phyloP scores from a whole-genome alignment of 1,140 invertebrate species.

The Anagrus nilaparvatae region DNA sequence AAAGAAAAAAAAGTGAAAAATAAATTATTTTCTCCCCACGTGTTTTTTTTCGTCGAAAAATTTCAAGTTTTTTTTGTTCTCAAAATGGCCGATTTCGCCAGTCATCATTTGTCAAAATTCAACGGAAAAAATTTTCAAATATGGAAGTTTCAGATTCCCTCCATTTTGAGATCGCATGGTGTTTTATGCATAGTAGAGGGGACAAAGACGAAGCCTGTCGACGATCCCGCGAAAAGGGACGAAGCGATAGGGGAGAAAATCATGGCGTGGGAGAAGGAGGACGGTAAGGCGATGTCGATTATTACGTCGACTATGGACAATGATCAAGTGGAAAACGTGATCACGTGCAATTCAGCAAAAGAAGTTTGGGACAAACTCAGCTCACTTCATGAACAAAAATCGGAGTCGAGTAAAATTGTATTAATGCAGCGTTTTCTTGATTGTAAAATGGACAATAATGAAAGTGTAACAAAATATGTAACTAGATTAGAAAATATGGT shows the following conservation, averaged over 20 bases:
- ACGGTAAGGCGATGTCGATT: conserved; percentile 8
- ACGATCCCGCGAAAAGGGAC: background rate
- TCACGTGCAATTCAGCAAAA: conserved; percentile 2
- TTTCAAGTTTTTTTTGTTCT: too few relatives aligned
- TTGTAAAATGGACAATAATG: background rate
- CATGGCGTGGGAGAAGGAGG: background rate
- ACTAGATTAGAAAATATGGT: conserved; percentile 15
- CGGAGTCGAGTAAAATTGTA: background rate
- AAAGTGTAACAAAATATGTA: conserved; percentile 15
- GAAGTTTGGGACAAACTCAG: conserved; percentile 2
- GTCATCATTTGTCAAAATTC: conserved; percentile 9
- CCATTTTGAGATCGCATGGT: background rate
- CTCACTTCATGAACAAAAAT: conserved; percentile 6
- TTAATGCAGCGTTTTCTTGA: conserved; percentile 5
- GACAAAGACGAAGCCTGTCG: background rate
- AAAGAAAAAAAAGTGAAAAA: too few relatives aligned
- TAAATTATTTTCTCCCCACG: too few relatives aligned
- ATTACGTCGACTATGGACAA: conserved; percentile 5
- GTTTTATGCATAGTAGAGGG: background rate
- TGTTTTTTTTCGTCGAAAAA: too few relatives aligned
- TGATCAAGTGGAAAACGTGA: conserved; percentile 5
- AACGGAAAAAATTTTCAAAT: conserved; percentile 10
- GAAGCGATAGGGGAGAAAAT: background rate
- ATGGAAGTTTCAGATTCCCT: conserved; percentile 8
- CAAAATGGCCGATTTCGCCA: conserved; percentile 3